These are phyloP conservation scores for Carollia perspicillata DNA, from an alignment of 2,113 vertebrate species.

Conservation along the genomic window DNA sequence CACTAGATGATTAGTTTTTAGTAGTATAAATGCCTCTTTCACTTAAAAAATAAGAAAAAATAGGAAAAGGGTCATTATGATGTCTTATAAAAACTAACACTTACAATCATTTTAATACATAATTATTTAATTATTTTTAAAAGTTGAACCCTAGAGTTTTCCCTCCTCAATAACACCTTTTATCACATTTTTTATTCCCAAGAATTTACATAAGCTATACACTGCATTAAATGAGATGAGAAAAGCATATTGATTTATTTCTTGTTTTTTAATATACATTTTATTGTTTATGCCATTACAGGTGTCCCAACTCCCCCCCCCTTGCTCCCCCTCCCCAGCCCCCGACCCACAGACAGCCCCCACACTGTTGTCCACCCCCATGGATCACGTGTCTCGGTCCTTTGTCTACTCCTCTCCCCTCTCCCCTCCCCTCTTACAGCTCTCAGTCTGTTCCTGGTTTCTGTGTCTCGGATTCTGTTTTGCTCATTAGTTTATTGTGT, in stretches of 20 bases:
- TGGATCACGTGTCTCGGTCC: too few relatives aligned
- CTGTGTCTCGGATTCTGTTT: too few relatives aligned
- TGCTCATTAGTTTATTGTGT: too few relatives aligned
- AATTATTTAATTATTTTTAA: not conserved
- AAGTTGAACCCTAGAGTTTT: not conserved
- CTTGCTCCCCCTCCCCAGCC: too few relatives aligned
- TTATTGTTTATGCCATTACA: too few relatives aligned
- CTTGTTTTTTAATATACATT: too few relatives aligned
- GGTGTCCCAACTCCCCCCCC: too few relatives aligned
- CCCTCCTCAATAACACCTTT: not conserved
- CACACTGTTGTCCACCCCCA: too few relatives aligned
- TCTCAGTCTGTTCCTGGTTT: too few relatives aligned
- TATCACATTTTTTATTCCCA: not conserved
- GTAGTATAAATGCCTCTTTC: not conserved
- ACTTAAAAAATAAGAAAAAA: not conserved
- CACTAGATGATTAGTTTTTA: not conserved
- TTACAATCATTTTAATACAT: not conserved
- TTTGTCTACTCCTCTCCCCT: too few relatives aligned
- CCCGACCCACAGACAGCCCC: too few relatives aligned
- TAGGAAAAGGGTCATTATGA: not conserved
- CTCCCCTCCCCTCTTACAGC: too few relatives aligned
- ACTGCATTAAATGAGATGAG: not conserved
- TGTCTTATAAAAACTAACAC: not conserved
- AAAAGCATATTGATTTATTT: not conserved
- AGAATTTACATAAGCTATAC: not conserved